phyloP scores from a whole-genome alignment of 2,888 invertebrate genomes.

The Serrognathus titanus region DNA sequence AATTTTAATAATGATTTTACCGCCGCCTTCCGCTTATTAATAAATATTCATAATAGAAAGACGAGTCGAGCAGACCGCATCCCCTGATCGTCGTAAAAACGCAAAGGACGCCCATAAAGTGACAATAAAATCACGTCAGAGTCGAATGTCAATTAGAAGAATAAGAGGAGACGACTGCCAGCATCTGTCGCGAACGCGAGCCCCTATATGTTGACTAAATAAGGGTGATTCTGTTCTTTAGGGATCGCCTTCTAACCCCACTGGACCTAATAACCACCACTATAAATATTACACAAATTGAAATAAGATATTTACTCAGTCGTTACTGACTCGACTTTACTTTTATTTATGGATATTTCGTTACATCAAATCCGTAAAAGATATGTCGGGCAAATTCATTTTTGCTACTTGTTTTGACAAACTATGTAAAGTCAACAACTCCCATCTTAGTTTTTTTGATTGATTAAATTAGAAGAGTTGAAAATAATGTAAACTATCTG shows the following conservation, averaged over 20 bases:
- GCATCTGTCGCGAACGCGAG: conserved; percentile 10
- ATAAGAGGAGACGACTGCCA: conserved; percentile 3
- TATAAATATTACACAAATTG: conserved; percentile 32
- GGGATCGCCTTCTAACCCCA: conserved; percentile 14
- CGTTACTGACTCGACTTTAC: conserved; percentile 4
- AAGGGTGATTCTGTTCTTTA: conserved; percentile 2
- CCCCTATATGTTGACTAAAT: conserved; percentile 13
- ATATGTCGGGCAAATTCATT: too few species aligned
- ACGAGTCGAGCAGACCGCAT: not conserved
- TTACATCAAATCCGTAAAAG: not conserved
- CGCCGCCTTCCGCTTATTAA: not conserved
- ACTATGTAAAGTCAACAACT: too few species aligned
- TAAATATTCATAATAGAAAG: not conserved
- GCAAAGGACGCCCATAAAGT: conserved; percentile 1
- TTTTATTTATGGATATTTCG: conserved; percentile 17
- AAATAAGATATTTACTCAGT: conserved; percentile 23
- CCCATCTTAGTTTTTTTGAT: too few species aligned
- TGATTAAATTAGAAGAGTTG: too few species aligned
- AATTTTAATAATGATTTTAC: too few species aligned
- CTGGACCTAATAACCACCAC: conserved; percentile 18
- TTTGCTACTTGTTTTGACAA: too few species aligned
- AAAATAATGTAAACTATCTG: too few species aligned
- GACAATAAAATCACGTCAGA: conserved; percentile 4
- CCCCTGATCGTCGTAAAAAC: not conserved
- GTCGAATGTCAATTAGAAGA: conserved; percentile 19